A percentile compares a stretch with the other conserved stretches of the same genome.
These are phyloP conservation scores for Oscheius sp. DNA, from an alignment of 1,140 invertebrate genomes.

Conservation along the genomic window DNA sequence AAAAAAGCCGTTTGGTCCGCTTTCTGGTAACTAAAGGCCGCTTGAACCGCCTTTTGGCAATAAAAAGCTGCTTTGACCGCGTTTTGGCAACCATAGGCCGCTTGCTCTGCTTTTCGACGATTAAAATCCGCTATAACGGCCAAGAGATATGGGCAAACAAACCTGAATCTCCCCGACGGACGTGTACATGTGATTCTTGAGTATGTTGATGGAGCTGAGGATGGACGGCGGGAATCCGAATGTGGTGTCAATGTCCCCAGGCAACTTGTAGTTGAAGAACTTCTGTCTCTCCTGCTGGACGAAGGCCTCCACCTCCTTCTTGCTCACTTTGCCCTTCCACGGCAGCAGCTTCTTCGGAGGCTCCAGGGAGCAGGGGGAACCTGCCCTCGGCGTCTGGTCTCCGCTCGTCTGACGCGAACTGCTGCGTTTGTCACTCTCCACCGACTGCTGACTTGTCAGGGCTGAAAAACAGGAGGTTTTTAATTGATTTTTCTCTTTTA, in stretches of 20 bases:
- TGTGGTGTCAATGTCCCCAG: conserved; percentile 46
- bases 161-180: conserved; percentile 56
- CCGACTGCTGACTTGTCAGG: neutral
- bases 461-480: too few species aligned
- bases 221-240: conserved; percentile 56
- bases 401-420: conserved; percentile 36
- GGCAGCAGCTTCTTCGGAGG: conserved; percentile 38
- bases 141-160: conserved; percentile 4
- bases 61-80: too few species aligned
- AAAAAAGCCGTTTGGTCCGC: too few species aligned
- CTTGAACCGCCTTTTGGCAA: too few species aligned
- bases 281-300: conserved; percentile 50
- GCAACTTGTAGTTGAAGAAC: conserved; percentile 50
- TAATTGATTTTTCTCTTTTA: too few species aligned
- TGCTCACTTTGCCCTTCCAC: conserved; percentile 52
- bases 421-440: neutral
- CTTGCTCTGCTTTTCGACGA: too few species aligned
- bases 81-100: too few species aligned
- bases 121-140: neutral
- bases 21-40: too few species aligned
- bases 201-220: conserved; percentile 43
- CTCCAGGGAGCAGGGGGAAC: conserved; percentile 27
- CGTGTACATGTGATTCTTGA: conserved; percentile 53
- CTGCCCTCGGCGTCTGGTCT: conserved; percentile 56
- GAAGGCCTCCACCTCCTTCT: conserved; percentile 51